Base-by-base conservation (phyloP, 2,888 invertebrate genomes). In the Formica aserva region DNA sequence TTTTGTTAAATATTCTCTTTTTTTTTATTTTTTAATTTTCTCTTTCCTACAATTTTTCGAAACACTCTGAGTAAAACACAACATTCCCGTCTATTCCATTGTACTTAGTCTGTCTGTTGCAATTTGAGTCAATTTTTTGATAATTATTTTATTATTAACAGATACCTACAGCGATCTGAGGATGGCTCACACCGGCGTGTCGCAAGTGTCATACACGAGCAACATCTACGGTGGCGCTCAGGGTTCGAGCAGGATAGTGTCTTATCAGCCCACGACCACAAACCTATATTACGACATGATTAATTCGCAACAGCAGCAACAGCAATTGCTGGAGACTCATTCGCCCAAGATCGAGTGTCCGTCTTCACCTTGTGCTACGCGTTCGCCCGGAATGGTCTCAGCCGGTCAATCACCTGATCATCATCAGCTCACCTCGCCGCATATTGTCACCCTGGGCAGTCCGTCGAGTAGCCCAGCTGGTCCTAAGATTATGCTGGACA, bases 261-360 rank as follows among this genome's bases (percentile, higher is more conserved):
- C 88, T 3, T 93, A 93, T 55, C 92, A 89, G 22, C 60, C 90
- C 3, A 74, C 88, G 9, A 75, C 88, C 4, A 67, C 91, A 4
- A 90, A 83, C 38, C 87, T 92, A 11, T 94, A 93, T 81, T 94
- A 94, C 87, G 94, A 94, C 18, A 91, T 93, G 85, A 86, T 92
- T 26, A 87, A 88, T 5, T 87, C 89, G 15, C 92, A 92, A 3
- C 92, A 92, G 1, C 90, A 90, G 1, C 92, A 91, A 4, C 94
- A 94, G 4, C 93, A 91, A 2, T 92, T 93, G 9, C 84, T 93
- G 18, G 92, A 93, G 77, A 83, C 91, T 18, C 93, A 93, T 48
- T 94, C 94, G 13, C 93, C 94, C 3, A 95, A 95, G 82, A 88
- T 94, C 45, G 95, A 95, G 80, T 95, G 94, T 62, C 93, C 94